These are phyloP conservation scores for Dallia pectoralis DNA, from an alignment of 2,797 vertebrate genomes.

Conservation along the genomic window DNA sequence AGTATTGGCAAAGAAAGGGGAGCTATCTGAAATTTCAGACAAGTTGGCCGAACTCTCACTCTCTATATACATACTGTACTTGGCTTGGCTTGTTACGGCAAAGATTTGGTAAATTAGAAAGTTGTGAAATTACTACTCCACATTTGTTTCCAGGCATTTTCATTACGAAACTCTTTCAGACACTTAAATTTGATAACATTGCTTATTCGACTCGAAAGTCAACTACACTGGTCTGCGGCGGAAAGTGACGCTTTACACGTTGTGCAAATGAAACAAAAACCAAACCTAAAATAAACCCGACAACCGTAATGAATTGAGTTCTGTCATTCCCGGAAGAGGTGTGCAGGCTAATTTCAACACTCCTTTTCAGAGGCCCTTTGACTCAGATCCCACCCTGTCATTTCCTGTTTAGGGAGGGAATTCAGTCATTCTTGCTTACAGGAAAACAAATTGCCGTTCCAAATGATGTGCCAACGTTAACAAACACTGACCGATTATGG, in stretches of 20 bases:
- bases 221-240: no score
- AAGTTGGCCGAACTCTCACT: no score
- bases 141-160: conserved; percentile 5
- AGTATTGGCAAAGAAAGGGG: no score
- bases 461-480: conserved; percentile 30
- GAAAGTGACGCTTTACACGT: no score
- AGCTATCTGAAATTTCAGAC: no score
- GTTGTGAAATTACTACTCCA: neutral
- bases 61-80: no score
- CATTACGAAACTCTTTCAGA: no score
- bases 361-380: conserved; percentile 15
- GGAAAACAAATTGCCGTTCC: conserved; percentile 20
- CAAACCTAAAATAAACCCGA: conserved; percentile 31
- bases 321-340: conserved; percentile 29
- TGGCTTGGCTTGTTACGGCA: neutral
- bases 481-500: conserved; percentile 20
- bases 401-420: conserved; percentile 37
- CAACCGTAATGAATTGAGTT: conserved; percentile 1
- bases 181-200: no score
- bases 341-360: conserved; percentile 20
- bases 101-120: conserved; percentile 15
- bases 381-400: conserved; percentile 43
- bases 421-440: conserved; percentile 18
- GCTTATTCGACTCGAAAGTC: no score
- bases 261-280: conserved; percentile 14